These are phyloP conservation scores for Cataglyphis livida DNA, from an alignment of 2,888 invertebrate genomes.

Conservation along the genomic window DNA sequence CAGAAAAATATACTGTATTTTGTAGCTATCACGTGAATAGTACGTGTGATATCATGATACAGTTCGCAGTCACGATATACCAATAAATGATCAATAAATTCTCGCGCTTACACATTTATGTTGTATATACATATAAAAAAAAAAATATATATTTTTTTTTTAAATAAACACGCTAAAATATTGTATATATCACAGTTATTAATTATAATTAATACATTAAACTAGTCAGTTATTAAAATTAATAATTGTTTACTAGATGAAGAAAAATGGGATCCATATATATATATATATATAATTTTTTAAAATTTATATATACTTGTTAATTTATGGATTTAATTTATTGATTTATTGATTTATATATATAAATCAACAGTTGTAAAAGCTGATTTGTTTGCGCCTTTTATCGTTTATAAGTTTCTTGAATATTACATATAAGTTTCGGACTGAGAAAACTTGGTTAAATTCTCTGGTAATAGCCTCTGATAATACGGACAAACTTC, in stretches of 20 bases:
- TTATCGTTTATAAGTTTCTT: not conserved
- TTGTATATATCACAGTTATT: not conserved
- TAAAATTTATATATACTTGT: too few relatives aligned
- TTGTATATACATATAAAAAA: not conserved
- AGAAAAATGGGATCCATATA: not conserved
- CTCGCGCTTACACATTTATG: not conserved
- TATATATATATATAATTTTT: not conserved
- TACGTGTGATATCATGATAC: constrained; percentile 16
- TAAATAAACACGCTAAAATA: not conserved
- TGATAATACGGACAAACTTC: constrained; percentile 35
- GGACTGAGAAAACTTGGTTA: not conserved
- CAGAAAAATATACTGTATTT: constrained; percentile 20
- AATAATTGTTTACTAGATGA: not conserved
- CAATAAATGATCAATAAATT: not conserved
- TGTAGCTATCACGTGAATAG: not conserved
- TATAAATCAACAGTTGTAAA: not conserved
- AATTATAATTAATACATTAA: not conserved
- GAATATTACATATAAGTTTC: not conserved
- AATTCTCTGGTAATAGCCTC: constrained; percentile 3
- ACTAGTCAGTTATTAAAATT: not conserved
- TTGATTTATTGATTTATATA: not conserved
- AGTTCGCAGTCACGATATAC: not conserved
- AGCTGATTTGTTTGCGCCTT: not conserved
- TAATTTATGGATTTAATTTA: too few relatives aligned
- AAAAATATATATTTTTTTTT: not conserved